phyloP scores from a whole-genome alignment of 1,140 invertebrate genomes.

The Drosophila punjabiensis region DNA sequence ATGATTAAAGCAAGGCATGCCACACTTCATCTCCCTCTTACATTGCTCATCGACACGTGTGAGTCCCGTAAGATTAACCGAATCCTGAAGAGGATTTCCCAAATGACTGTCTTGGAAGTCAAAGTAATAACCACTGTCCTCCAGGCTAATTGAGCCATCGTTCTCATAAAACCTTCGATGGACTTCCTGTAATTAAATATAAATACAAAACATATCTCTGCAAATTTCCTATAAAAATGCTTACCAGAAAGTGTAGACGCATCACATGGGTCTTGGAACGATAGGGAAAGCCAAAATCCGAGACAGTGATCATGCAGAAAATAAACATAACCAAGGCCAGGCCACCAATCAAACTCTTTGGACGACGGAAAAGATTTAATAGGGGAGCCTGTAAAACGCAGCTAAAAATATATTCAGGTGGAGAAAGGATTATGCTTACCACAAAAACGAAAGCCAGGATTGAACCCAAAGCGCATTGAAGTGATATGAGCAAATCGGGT shows the following conservation, averaged over 20 bases:
- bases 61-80: slow-evolving; percentile 86
- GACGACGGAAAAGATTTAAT: slow-evolving; percentile 61
- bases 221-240: not conserved
- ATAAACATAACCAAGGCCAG: slow-evolving; percentile 85
- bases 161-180: slow-evolving; percentile 87
- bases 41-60: slow-evolving; percentile 87
- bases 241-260: slow-evolving; percentile 89
- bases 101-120: slow-evolving; percentile 90
- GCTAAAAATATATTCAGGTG: not conserved
- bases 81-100: slow-evolving; percentile 86
- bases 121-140: slow-evolving; percentile 90
- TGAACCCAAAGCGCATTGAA: slow-evolving; percentile 85
- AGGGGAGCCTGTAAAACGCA: slow-evolving; percentile 47
- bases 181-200: slow-evolving; percentile 86
- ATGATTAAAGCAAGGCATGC: slow-evolving; percentile 90
- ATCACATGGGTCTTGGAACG: slow-evolving; percentile 89
- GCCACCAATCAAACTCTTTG: slow-evolving; percentile 48
- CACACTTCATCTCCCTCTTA: slow-evolving; percentile 89
- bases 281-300: slow-evolving; percentile 91
- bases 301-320: slow-evolving; percentile 88
- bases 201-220: not conserved
- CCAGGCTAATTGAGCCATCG: slow-evolving; percentile 86
- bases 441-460: slow-evolving; percentile 65
- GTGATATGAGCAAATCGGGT: slow-evolving; percentile 87
- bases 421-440: slow-evolving; percentile 26